phyloP scores from a whole-genome alignment of 1,140 invertebrate genomes.

The Platyura marginata region DNA sequence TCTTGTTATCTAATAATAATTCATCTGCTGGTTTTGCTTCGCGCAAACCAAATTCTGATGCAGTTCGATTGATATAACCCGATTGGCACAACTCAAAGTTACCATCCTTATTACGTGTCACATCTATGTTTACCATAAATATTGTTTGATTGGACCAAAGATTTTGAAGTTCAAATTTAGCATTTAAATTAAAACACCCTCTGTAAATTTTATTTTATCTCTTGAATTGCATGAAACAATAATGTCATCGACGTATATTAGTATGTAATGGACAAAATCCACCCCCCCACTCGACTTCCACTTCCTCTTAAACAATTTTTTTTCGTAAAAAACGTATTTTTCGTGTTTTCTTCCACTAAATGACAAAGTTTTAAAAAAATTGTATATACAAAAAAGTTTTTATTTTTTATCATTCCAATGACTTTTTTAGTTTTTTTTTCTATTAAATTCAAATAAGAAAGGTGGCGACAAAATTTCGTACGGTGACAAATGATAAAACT shows the following conservation, averaged over 20 bases:
- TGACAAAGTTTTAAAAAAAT: no score
- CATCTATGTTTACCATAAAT: constrained; percentile 11
- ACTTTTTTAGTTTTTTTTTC: no score
- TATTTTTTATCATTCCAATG: no score
- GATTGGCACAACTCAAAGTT: constrained; percentile 4
- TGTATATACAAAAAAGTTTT: no score
- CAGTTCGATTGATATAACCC: background rate
- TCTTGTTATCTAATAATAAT: constrained; percentile 1
- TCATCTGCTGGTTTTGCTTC: constrained; percentile 6
- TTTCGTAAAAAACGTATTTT: no score
- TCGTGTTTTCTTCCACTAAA: no score
- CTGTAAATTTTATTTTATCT: constrained; percentile 1
- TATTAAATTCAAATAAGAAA: no score
- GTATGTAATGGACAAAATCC: constrained; percentile 1
- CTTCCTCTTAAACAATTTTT: no score
- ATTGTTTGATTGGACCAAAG: no score
- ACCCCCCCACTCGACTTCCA: no score
- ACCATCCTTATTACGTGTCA: constrained; percentile 5
- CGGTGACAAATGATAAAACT: no score
- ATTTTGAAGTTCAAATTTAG: constrained; percentile 11
- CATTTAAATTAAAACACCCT: constrained; percentile 1
- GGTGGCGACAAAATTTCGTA: no score
- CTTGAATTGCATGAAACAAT: constrained; percentile 2
- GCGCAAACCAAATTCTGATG: background rate
- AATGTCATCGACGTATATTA: constrained; percentile 8